A percentile compares a stretch with the other conserved stretches of the same genome.
These are phyloP conservation scores for Gonioctena quinquepunctata DNA, from an alignment of 1,140 invertebrate genomes.

Conservation along the genomic window DNA sequence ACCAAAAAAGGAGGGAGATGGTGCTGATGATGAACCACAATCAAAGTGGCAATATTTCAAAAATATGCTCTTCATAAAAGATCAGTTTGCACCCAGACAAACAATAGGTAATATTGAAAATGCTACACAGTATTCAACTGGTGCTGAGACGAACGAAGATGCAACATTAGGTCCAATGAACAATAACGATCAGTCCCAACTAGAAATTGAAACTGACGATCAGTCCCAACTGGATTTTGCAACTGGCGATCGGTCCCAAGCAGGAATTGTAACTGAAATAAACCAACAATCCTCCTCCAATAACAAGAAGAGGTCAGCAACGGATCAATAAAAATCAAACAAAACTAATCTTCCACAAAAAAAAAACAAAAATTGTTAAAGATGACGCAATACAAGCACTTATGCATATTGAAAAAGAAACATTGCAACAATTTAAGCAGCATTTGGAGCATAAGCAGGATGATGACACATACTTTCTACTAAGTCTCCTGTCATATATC, in stretches of 20 bases:
- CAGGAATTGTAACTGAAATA: not conserved
- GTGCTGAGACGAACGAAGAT: too few relatives aligned
- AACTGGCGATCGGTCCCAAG: not conserved
- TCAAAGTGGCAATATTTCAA: too few relatives aligned
- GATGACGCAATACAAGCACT: not conserved
- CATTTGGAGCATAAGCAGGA: not conserved
- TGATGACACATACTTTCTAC: not conserved
- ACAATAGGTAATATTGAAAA: too few relatives aligned
- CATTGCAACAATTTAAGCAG: too few relatives aligned
- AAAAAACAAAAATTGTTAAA: not conserved
- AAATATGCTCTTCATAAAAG: too few relatives aligned
- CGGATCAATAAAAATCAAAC: not conserved
- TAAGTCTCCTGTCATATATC: not conserved
- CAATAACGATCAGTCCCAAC: not conserved
- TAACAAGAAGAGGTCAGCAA: not conserved
- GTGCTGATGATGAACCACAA: too few relatives aligned
- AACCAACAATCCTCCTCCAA: not conserved
- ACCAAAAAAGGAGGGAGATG: not conserved
- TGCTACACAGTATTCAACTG: too few relatives aligned
- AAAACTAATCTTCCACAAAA: not conserved
- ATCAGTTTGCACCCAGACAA: too few relatives aligned
- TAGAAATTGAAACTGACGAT: not conserved
- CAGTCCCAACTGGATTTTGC: not conserved
- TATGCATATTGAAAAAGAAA: constrained; percentile 4
- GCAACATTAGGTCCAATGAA: too few relatives aligned